Percentiles rank a stretch among this genome's conserved stretches.
Evolutionary conservation across 2,113 vertebrate species (phyloP).

Genomic region (Xyrauchen texanus): DNA sequence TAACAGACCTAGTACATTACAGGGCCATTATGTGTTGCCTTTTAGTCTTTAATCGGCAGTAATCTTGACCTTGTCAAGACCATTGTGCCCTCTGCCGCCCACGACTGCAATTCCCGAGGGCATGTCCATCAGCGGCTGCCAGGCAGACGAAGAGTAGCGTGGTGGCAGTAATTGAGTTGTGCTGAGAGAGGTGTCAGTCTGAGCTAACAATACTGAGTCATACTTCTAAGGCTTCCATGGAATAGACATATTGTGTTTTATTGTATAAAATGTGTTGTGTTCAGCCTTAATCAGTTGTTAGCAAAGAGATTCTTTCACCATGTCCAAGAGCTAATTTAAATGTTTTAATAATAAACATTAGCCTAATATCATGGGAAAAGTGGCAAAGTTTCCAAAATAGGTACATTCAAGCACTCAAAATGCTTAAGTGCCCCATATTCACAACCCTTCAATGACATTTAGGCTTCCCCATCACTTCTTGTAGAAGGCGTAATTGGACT

Average conservation of each 20-base stretch:
- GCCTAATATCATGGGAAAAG: no score
- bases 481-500: no score
- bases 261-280: no score
- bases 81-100: background rate
- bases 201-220: background rate
- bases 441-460: no score
- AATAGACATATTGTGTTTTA: no score
- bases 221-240: background rate
- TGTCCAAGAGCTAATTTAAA: background rate
- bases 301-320: no score
- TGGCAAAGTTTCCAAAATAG: no score
- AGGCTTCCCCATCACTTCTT: no score
- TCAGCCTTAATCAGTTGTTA: no score
- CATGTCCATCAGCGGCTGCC: background rate
- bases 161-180: conserved; percentile 43
- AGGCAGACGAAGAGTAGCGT: background rate
- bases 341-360: no score
- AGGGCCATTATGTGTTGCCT: background rate
- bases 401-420: no score
- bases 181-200: conserved; percentile 49
- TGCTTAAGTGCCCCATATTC: no score
- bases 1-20: conserved; percentile 1
- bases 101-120: background rate
- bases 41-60: conserved; percentile 7
- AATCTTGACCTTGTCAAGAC: conserved; percentile 20